A percentile compares a stretch with the other conserved stretches of the same genome.
Conservation (phyloP, 37 sponge, comb jelly and placozoan species). For the Geodia barretti region DNA sequence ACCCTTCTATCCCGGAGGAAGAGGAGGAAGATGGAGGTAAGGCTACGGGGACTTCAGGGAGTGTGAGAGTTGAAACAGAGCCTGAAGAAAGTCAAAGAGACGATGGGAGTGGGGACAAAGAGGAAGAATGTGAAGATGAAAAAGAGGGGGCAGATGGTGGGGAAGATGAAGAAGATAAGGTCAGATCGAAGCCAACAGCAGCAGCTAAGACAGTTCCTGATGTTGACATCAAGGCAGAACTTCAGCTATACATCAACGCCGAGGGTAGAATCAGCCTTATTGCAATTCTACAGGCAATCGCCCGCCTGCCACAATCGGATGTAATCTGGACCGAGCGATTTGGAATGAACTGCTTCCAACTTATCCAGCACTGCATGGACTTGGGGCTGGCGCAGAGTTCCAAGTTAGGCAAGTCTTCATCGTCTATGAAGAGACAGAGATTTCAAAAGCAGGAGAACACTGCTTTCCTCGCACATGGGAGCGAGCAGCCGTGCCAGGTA, state of each 20-base stretch:
- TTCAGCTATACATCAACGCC: constrained; percentile 24
- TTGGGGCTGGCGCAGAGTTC: constrained; percentile 24
- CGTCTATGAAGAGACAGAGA: background rate
- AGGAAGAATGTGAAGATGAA: background rate
- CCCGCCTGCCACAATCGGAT: constrained; percentile 35
- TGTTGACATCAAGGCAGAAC: constrained; percentile 30
- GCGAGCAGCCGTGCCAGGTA: constrained; percentile 4
- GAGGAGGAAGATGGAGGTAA: background rate
- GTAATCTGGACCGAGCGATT: constrained; percentile 38
- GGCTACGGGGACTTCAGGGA: no score
- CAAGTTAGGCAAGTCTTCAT: background rate
- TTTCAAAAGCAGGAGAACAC: constrained; percentile 18
- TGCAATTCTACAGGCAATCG: constrained; percentile 60
- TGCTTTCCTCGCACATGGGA: background rate
- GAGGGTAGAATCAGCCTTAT: constrained; percentile 74
- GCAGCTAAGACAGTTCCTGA: constrained; percentile 2
- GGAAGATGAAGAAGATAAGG: background rate
- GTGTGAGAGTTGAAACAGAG: no score
- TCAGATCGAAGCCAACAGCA: background rate
- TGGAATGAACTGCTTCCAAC: constrained; percentile 48
- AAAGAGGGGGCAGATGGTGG: background rate
- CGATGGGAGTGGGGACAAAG: background rate
- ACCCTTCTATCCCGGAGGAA: background rate
- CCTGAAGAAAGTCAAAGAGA: no score
- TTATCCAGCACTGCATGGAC: constrained; percentile 72